phyloP scores from a whole-genome alignment of 2,797 vertebrate genomes.

The Cephalopachus bancanus region DNA sequence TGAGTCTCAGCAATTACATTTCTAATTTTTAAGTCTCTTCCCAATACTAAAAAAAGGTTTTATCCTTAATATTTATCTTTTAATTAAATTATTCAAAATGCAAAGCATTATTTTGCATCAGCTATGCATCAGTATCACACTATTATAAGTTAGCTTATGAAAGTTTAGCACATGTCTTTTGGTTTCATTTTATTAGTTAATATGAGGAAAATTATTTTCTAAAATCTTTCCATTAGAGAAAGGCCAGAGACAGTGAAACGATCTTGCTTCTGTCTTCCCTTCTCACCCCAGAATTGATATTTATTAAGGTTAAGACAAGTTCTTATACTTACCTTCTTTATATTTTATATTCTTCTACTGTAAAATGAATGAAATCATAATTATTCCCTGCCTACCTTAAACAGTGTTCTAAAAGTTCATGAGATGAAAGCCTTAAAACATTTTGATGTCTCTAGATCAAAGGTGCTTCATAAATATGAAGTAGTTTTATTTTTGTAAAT shows the following conservation, averaged over 20 bases:
- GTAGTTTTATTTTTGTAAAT: slow-evolving; percentile 28
- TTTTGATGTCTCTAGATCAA: slow-evolving; percentile 49
- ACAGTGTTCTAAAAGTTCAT: background rate
- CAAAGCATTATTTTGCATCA: background rate
- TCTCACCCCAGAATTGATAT: background rate
- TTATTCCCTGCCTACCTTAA: background rate
- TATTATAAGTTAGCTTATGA: slow-evolving; percentile 1
- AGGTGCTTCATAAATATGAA: slow-evolving; percentile 35
- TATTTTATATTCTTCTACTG: slow-evolving; percentile 27
- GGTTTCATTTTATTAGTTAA: slow-evolving; percentile 62
- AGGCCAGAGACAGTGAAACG: background rate
- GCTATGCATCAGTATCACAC: background rate
- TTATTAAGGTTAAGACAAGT: background rate
- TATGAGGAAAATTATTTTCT: background rate
- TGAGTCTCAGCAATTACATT: background rate
- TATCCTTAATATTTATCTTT: background rate
- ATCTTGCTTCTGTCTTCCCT: background rate
- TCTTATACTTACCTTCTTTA: slow-evolving; percentile 2
- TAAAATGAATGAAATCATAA: slow-evolving; percentile 56
- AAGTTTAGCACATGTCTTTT: background rate
- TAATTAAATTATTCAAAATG: background rate
- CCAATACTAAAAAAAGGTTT: background rate
- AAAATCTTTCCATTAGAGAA: background rate
- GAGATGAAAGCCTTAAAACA: slow-evolving; percentile 15
- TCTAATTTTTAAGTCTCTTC: background rate